phyloP scores from a whole-genome alignment of 2,888 invertebrate species.

The Dascillus cervinus region DNA sequence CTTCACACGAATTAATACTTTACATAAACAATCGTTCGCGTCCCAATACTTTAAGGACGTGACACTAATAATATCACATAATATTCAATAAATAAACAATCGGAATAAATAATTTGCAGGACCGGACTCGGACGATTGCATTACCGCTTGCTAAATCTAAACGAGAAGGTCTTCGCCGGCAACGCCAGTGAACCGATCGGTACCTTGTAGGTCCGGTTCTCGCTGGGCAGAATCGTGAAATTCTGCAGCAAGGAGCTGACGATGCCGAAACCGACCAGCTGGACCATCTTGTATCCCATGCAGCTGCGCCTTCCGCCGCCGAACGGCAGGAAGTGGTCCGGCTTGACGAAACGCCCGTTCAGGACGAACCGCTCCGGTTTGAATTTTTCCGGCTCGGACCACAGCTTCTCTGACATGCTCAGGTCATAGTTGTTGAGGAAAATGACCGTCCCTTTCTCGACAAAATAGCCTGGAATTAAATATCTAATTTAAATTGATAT shows the following conservation, averaged over 20 bases:
- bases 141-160: constrained; percentile 43
- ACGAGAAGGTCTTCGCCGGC: constrained; percentile 44
- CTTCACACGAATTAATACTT: no score
- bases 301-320: constrained; percentile 59
- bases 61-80: no score
- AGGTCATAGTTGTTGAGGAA: constrained; percentile 62
- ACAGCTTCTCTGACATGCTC: constrained; percentile 54
- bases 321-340: constrained; percentile 59
- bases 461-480: constrained; percentile 47
- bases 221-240: constrained; percentile 44
- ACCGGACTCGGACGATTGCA: no score
- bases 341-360: constrained; percentile 49
- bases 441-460: constrained; percentile 55
- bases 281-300: constrained; percentile 62
- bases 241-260: constrained; percentile 49
- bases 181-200: constrained; percentile 51
- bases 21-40: no score
- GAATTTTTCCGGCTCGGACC: constrained; percentile 53
- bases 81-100: no score
- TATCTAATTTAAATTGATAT: constrained; percentile 3
- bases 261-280: constrained; percentile 49
- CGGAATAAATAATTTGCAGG: no score
- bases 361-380: constrained; percentile 55
- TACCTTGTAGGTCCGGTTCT: constrained; percentile 44
- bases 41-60: no score